These are phyloP conservation scores for Sicus ferrugineus DNA, from an alignment of 2,888 invertebrate genomes.

Conservation along the genomic window DNA sequence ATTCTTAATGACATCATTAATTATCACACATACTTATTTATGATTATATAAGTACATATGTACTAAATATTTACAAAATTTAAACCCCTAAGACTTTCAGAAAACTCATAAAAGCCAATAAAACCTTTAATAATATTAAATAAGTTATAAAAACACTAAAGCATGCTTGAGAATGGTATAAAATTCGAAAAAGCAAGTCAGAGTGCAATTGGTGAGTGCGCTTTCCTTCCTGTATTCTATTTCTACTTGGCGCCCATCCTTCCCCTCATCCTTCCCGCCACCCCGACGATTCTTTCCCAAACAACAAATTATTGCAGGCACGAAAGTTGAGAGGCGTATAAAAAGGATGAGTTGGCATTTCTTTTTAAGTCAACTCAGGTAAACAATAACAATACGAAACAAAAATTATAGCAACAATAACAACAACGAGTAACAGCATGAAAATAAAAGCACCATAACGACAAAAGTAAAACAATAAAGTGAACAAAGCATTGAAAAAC, in stretches of 20 bases:
- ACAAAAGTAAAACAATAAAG: constrained; percentile 21
- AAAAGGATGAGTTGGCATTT: not conserved
- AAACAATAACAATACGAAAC: constrained; percentile 3
- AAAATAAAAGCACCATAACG: not conserved
- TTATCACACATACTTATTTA: no score
- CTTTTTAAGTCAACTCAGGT: no score
- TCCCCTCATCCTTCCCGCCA: not conserved
- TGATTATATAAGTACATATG: no score
- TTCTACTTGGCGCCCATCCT: no score
- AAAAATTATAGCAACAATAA: not conserved
- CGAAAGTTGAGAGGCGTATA: not conserved
- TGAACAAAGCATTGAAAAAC: constrained; percentile 53
- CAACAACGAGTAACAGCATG: not conserved
- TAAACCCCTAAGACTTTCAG: no score
- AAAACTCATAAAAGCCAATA: no score
- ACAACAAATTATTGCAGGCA: not conserved
- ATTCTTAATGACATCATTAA: no score
- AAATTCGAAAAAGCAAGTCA: no score
- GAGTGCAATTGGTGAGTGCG: not conserved
- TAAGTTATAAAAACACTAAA: no score
- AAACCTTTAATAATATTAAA: no score
- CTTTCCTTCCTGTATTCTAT: not conserved
- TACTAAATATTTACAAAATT: no score
- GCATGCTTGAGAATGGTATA: no score
- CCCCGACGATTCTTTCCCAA: not conserved